Conservation (phyloP, 2,797 vertebrate species). For the Limnodromus scolopaceus region DNA sequence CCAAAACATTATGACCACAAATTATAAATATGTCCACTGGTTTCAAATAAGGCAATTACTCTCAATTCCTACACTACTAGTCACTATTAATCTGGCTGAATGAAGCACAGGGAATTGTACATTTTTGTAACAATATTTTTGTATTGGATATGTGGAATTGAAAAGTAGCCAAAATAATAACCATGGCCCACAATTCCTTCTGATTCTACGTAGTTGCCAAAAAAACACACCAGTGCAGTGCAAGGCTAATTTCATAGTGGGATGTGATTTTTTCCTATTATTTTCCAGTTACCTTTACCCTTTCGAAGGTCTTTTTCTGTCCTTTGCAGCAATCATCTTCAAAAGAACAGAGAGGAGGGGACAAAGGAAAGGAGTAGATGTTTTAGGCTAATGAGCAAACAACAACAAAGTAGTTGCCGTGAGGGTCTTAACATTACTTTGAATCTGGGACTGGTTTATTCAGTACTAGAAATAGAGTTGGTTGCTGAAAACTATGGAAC, state of each 20-base stretch:
- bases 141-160: neutral
- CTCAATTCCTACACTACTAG: neutral
- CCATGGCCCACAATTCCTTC: neutral
- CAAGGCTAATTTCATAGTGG: neutral
- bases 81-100: neutral
- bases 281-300: neutral
- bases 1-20: neutral
- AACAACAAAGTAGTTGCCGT: neutral
- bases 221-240: neutral
- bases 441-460: neutral
- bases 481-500: neutral
- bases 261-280: neutral
- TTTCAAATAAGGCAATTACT: neutral
- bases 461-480: neutral
- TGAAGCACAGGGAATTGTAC: neutral
- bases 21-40: neutral
- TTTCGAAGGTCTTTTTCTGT: neutral
- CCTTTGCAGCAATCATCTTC: neutral
- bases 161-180: neutral
- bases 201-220: neutral
- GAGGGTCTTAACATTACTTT: neutral
- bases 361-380: neutral
- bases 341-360: neutral
- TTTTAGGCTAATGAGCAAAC: neutral
- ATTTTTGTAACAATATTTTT: neutral